A percentile compares a stretch with the other conserved stretches of the same genome.
These are phyloP conservation scores for Dexiosoma caninum DNA, from an alignment of 2,888 invertebrate genomes.

Conservation along the genomic window DNA sequence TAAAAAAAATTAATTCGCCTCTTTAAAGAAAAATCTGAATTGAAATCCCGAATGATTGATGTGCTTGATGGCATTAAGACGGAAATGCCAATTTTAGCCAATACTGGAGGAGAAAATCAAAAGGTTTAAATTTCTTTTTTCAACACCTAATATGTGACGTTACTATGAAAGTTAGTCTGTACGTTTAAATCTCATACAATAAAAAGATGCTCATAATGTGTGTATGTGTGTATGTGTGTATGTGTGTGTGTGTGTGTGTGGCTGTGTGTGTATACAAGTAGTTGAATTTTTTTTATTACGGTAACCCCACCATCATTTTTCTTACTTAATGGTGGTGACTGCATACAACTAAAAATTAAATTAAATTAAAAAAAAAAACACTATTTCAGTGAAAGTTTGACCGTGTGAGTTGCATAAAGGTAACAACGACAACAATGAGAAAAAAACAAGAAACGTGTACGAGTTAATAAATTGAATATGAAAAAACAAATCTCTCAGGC, in stretches of 20 bases:
- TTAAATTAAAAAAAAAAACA: constrained; percentile 46
- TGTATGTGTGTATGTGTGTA: no score
- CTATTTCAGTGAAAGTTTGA: constrained; percentile 60
- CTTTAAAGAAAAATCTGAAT: no score
- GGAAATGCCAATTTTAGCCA: no score
- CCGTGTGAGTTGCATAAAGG: constrained; percentile 62
- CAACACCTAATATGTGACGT: no score
- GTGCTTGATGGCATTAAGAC: no score
- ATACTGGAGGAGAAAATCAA: no score
- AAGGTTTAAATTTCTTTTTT: no score
- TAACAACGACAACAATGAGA: neutral
- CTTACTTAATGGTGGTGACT: constrained; percentile 12
- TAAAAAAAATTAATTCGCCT: no score
- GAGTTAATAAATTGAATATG: constrained; percentile 15
- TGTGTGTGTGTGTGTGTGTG: no score
- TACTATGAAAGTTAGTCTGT: no score
- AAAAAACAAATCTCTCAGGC: constrained; percentile 7
- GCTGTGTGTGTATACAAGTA: neutral
- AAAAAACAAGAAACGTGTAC: neutral
- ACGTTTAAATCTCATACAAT: no score
- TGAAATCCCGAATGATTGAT: no score
- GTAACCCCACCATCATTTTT: constrained; percentile 4
- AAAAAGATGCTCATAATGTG: neutral
- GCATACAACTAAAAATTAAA: constrained; percentile 13
- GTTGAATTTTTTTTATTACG: constrained; percentile 37